Conservation (phyloP, 1,140 invertebrate genomes). For the Helicorthomorpha holstii region DNA sequence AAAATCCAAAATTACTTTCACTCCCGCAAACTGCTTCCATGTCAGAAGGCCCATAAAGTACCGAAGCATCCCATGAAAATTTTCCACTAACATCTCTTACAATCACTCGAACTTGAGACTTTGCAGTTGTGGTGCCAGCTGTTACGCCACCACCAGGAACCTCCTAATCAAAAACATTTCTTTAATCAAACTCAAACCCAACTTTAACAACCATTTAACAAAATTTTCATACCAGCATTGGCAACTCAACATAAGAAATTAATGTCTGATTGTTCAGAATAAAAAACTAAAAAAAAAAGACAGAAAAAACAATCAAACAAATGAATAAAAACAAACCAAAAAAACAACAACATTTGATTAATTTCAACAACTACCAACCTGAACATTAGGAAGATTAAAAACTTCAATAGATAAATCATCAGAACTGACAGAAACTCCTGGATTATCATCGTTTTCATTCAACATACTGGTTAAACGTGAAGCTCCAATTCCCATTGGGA, state of each 20-base stretch:
- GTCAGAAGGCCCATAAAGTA: conserved; percentile 52
- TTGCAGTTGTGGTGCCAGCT: conserved; percentile 40
- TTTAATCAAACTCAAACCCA: not conserved
- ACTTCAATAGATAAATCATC: conserved; percentile 59
- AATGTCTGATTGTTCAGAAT: conserved; percentile 61
- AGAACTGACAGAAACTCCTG: conserved; percentile 41
- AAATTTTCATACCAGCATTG: conserved; percentile 40
- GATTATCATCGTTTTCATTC: conserved; percentile 83
- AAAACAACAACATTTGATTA: not conserved
- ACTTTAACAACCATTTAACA: not conserved
- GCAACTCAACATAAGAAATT: conserved; percentile 79
- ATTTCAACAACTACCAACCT: conserved; percentile 23
- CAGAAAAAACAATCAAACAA: conserved; percentile 6
- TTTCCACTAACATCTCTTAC: conserved; percentile 89
- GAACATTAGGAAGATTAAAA: conserved; percentile 69
- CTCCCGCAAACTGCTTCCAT: no score
- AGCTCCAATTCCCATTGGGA: conserved; percentile 74
- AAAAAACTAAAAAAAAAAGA: conserved; percentile 50
- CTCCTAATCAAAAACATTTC: conserved; percentile 32
- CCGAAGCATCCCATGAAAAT: conserved; percentile 86
- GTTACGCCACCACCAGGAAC: conserved; percentile 68
- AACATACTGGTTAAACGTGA: conserved; percentile 65
- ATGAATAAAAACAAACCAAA: conserved; percentile 38
- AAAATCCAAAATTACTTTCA: no score
- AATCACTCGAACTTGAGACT: conserved; percentile 58